Percentiles rank a stretch among this genome's conserved stretches.
These are phyloP conservation scores for Patagioenas fasciata DNA, from an alignment of 2,113 vertebrate species.

Conservation along the genomic window DNA sequence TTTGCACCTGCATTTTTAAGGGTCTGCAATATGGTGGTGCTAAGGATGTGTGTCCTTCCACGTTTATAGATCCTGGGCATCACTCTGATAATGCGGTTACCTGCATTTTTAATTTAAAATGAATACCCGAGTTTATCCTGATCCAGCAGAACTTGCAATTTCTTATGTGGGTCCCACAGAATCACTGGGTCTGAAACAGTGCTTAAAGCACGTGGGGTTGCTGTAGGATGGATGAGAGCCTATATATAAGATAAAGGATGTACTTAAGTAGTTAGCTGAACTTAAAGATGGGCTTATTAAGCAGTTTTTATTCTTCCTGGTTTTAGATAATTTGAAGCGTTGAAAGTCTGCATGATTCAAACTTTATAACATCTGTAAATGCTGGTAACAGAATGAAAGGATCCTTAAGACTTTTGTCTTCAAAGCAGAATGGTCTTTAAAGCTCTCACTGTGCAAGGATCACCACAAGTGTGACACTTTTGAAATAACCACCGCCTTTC, in stretches of 20 bases:
- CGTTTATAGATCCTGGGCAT: fast-evolving
- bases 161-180: neutral
- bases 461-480: fast-evolving
- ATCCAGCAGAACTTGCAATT: neutral
- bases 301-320: neutral
- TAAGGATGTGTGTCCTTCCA: fast-evolving
- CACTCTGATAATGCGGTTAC: neutral
- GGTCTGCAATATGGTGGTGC: neutral
- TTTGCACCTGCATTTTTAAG: neutral
- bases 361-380: neutral
- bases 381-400: neutral
- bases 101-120: neutral
- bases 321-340: neutral
- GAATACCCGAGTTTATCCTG: too few species aligned
- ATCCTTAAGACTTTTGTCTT: neutral
- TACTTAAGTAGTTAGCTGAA: neutral
- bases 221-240: neutral
- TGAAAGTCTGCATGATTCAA: neutral
- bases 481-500: neutral
- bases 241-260: neutral
- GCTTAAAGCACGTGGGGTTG: fast-evolving
- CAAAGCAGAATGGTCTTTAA: neutral
- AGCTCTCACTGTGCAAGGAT: fast-evolving
- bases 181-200: neutral
- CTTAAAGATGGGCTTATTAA: neutral